Evolutionary conservation across 37 sponge, comb jelly and placozoan genomes (phyloP), one percentile per base, ranked within the genome.

Genomic region (Beroe ovata): DNA sequence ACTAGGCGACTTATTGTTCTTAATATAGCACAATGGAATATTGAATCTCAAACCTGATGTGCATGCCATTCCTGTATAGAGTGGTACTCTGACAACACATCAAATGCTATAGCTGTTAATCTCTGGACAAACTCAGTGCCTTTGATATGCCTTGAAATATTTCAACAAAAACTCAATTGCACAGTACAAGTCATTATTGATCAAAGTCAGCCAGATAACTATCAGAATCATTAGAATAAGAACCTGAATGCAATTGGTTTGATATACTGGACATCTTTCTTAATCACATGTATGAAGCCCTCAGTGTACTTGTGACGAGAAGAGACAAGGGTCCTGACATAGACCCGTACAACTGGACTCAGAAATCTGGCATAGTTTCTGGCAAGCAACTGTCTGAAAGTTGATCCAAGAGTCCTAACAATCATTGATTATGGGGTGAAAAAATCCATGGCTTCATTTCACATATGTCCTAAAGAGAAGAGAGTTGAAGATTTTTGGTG

Each of bases 161-260:
- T n/a, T n/a, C n/a, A n/a, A n/a, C n/a, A n/a, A n/a, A n/a, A n/a
- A n/a, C n/a, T n/a, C n/a, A n/a, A n/a, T n/a, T n/a, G n/a, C n/a
- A n/a, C n/a, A n/a, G n/a, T n/a, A n/a, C n/a, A n/a, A n/a, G n/a
- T n/a, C n/a, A n/a, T n/a, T n/a, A n/a, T n/a, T n/a, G n/a, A n/a
- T n/a, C n/a, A n/a, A n/a, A n/a, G n/a, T n/a, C n/a, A n/a, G n/a
- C n/a, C n/a, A n/a, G n/a, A n/a, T n/a, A n/a, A n/a, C n/a, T n/a
- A n/a, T n/a, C n/a, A n/a, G n/a, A 58, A 58, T 58, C 11, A n/a
- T n/a, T n/a, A n/a, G n/a, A n/a, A n/a, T n/a, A n/a, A 3, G 41
- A 18, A 77, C 84, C 84, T 77, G 54, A 77, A 77, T 41, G 84
- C 84, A 42, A 77, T 19, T 14, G 84, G 84, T n/a, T 42, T 77